Conservation (phyloP, 2,113 vertebrate species). For the Cololabis saira region DNA sequence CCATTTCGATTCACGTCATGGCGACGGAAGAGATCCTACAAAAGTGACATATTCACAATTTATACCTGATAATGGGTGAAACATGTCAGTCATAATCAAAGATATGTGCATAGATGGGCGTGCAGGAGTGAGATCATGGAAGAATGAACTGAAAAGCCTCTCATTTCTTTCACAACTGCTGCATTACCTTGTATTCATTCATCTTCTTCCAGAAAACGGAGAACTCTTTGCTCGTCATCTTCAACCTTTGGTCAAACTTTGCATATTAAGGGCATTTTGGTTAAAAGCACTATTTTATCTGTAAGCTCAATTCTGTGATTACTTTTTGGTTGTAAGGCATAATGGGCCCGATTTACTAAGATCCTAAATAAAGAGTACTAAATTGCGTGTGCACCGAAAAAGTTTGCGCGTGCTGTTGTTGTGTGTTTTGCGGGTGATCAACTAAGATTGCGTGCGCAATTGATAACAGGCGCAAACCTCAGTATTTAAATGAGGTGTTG, state of each 20-base stretch:
- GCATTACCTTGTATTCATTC: constrained; percentile 47
- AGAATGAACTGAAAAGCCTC: not conserved
- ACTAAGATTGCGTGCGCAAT: no score
- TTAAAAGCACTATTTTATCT: not conserved
- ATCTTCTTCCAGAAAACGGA: constrained; percentile 50
- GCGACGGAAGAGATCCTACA: constrained; percentile 37
- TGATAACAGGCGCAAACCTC: no score
- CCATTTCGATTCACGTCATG: constrained; percentile 15
- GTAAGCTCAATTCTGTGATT: not conserved
- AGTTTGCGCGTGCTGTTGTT: no score
- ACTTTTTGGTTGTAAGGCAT: not conserved
- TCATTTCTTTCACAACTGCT: not conserved
- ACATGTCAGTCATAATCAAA: not conserved
- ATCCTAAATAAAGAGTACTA: no score
- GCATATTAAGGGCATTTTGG: constrained; percentile 28
- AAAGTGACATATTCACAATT: not conserved
- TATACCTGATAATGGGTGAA: not conserved
- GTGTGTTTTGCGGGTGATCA: no score
- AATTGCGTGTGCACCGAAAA: no score
- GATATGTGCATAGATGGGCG: not conserved
- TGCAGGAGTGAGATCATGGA: not conserved
- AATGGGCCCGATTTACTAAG: no score
- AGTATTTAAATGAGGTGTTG: no score
- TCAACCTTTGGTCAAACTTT: constrained; percentile 35
- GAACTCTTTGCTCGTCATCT: constrained; percentile 43